Percentiles rank a stretch among this genome's conserved stretches.
Evolutionary conservation across 2,888 invertebrate species (phyloP).

Genomic region (Zygothrica quintamaculata): DNA sequence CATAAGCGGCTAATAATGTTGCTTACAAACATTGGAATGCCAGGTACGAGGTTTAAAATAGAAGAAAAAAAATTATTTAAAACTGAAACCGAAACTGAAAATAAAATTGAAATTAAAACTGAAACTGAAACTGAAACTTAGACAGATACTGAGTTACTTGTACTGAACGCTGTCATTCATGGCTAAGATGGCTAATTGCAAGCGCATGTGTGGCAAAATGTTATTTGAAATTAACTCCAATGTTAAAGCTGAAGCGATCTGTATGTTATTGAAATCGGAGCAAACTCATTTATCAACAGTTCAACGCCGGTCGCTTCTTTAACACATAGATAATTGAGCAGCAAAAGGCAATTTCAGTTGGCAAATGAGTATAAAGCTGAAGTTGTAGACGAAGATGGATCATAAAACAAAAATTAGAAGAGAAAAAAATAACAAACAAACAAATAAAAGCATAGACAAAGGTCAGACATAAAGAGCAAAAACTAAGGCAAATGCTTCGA

Average conservation of each 20-base stretch:
- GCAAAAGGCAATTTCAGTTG: slow-evolving; percentile 1
- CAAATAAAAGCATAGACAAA: slow-evolving; percentile 24
- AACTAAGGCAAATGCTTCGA: slow-evolving; percentile 20
- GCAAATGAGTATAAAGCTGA: slow-evolving; percentile 22
- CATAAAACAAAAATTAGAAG: too few relatives aligned
- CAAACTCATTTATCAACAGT: slow-evolving; percentile 72
- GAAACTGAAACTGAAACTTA: neutral
- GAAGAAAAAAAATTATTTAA: slow-evolving; percentile 30
- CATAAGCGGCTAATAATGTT: slow-evolving; percentile 56
- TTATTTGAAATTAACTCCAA: slow-evolving; percentile 67
- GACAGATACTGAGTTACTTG: slow-evolving; percentile 12
- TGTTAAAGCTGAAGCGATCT: slow-evolving; percentile 55
- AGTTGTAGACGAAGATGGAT: slow-evolving; percentile 30
- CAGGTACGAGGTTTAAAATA: slow-evolving; percentile 59
- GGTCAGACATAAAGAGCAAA: slow-evolving; percentile 28
- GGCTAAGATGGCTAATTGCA: slow-evolving; percentile 74
- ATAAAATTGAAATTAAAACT: neutral
- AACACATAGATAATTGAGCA: slow-evolving; percentile 9
- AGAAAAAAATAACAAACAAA: too few relatives aligned
- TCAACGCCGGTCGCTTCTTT: slow-evolving; percentile 29
- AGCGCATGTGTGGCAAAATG: slow-evolving; percentile 53
- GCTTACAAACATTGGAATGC: slow-evolving; percentile 59
- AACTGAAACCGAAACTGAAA: slow-evolving; percentile 26
- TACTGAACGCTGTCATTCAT: slow-evolving; percentile 42
- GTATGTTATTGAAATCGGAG: slow-evolving; percentile 74